phyloP scores from a whole-genome alignment of 2,797 vertebrate genomes.

The Zalophus californianus region DNA sequence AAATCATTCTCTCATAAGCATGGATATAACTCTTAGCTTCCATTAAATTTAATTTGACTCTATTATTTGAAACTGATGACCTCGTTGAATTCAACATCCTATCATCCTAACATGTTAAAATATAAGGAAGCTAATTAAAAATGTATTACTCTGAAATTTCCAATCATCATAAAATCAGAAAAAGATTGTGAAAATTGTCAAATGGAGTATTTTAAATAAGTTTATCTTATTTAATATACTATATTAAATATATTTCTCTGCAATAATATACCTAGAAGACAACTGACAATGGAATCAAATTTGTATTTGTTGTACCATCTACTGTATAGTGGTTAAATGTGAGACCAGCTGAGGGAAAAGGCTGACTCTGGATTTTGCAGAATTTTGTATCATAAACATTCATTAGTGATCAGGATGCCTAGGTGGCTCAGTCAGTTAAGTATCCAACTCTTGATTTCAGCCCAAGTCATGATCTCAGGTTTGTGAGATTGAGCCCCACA shows the following conservation, averaged over 20 bases:
- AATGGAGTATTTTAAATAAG: background rate
- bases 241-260: background rate
- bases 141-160: background rate
- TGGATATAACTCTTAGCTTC: background rate
- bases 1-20: background rate
- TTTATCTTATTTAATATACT: background rate
- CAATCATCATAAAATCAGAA: background rate
- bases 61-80: conserved; percentile 19
- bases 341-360: background rate
- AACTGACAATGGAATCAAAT: background rate
- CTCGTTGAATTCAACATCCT: background rate
- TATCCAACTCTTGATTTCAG: background rate
- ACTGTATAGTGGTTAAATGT: background rate
- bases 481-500: background rate
- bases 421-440: background rate
- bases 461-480: background rate
- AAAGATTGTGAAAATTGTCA: background rate
- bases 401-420: background rate
- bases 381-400: background rate
- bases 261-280: background rate
- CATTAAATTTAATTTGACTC: background rate
- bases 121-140: background rate
- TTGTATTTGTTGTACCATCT: background rate
- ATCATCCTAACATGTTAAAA: background rate
- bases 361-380: background rate